A percentile compares a stretch with the other conserved stretches of the same genome.
Evolutionary conservation across 2,888 invertebrate species (phyloP).

Genomic region (Nemoura dubitans): DNA sequence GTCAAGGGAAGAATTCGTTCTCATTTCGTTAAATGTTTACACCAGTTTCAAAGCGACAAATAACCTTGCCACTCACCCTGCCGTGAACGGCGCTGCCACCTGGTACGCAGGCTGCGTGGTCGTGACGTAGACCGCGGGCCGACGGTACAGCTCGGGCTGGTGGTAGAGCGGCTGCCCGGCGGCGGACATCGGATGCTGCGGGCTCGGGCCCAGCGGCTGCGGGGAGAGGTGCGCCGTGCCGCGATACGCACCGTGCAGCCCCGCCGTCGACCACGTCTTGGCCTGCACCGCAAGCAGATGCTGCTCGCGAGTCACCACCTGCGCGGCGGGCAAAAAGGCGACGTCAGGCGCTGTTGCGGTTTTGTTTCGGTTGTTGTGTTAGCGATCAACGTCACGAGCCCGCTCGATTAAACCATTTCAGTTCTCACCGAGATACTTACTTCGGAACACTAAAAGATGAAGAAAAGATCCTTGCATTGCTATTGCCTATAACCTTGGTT

Average conservation of each 20-base stretch:
- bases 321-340: neutral
- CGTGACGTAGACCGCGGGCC: slow-evolving; percentile 72
- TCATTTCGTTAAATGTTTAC: neutral
- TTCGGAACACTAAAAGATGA: no score
- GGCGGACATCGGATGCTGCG: slow-evolving; percentile 62
- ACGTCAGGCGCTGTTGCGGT: no score
- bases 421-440: no score
- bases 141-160: slow-evolving; percentile 71
- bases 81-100: slow-evolving; percentile 62
- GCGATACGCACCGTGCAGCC: slow-evolving; percentile 59
- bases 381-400: no score
- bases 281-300: slow-evolving; percentile 65
- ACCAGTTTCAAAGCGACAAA: neutral
- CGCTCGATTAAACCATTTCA: no score
- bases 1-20: no score
- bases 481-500: no score
- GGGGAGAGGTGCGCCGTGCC: slow-evolving; percentile 64
- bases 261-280: slow-evolving; percentile 48
- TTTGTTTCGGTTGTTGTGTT: no score
- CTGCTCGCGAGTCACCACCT: slow-evolving; percentile 56
- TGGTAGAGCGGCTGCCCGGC: slow-evolving; percentile 71
- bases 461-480: no score
- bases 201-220: slow-evolving; percentile 58
- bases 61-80: slow-evolving; percentile 54
- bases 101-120: slow-evolving; percentile 67